These are phyloP conservation scores for Plecturocebus donacophilus DNA, from an alignment of 2,113 vertebrate genomes.

Conservation along the genomic window DNA sequence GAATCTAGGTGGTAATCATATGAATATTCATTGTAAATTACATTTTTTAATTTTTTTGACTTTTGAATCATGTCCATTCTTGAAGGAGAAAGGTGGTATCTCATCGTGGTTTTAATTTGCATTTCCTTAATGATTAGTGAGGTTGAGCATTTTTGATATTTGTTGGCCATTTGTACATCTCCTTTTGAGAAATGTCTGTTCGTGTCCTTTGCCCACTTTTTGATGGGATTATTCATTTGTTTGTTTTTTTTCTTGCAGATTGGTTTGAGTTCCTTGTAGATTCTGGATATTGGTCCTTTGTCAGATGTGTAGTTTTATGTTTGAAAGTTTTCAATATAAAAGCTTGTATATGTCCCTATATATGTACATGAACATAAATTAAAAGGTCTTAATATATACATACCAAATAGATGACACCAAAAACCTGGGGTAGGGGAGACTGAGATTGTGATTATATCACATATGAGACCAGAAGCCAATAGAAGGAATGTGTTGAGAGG, in stretches of 20 bases:
- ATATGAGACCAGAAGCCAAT: not conserved
- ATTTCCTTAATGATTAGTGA: too few species aligned
- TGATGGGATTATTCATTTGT: too few species aligned
- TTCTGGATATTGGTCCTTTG: too few species aligned
- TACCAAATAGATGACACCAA: not conserved
- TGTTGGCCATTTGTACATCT: too few species aligned
- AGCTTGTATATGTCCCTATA: not conserved
- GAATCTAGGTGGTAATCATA: not conserved
- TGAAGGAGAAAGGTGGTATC: too few species aligned
- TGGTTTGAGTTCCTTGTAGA: too few species aligned
- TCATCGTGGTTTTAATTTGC: too few species aligned
- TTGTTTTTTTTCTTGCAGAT: too few species aligned
- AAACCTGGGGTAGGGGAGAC: not conserved
- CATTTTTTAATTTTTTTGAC: not conserved
- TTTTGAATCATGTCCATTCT: too few species aligned
- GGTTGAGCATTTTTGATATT: too few species aligned
- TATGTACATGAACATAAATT: not conserved
- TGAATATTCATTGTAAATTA: not conserved
- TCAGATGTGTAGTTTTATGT: not conserved
- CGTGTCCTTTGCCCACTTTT: too few species aligned
- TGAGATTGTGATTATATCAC: not conserved
- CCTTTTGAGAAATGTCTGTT: too few species aligned
- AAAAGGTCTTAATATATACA: not conserved
- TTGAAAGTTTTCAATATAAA: conserved; percentile 32
- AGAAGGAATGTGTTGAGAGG: not conserved